Evolutionary conservation across 1,140 invertebrate species (phyloP).

Genomic region (Drosophila ogumai): DNA sequence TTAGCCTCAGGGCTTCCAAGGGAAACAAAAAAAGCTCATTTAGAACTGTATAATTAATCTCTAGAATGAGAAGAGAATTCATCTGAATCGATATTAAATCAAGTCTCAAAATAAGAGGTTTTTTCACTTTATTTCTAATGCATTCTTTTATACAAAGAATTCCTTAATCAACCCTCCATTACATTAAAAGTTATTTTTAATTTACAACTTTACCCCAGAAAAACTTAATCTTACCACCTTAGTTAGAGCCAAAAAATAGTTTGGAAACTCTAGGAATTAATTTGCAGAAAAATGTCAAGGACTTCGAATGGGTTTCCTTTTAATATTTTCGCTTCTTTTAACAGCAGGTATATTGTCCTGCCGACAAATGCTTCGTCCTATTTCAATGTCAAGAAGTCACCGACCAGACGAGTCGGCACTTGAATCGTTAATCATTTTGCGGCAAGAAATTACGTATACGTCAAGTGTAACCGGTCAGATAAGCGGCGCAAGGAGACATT

Average conservation of each 20-base stretch:
- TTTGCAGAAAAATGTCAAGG: neutral
- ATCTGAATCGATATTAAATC: too few relatives aligned
- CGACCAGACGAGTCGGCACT: slow-evolving; percentile 32
- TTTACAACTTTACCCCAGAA: neutral
- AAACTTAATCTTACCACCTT: too few relatives aligned
- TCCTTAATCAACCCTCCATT: neutral
- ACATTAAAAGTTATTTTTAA: neutral
- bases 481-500: slow-evolving; percentile 43
- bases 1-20: neutral
- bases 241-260: slow-evolving; percentile 9
- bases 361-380: slow-evolving; percentile 39
- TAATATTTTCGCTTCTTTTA: slow-evolving; percentile 1
- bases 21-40: too few relatives aligned
- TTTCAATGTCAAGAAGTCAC: slow-evolving; percentile 57
- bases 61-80: too few relatives aligned
- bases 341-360: neutral
- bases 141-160: neutral
- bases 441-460: slow-evolving; percentile 72
- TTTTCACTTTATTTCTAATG: too few relatives aligned
- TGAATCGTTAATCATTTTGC: slow-evolving; percentile 70
- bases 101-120: too few relatives aligned
- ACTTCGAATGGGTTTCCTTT: neutral
- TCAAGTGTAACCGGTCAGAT: slow-evolving; percentile 74
- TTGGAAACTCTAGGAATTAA: neutral
- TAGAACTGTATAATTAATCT: neutral